phyloP scores from a whole-genome alignment of 2,888 invertebrate species.

The Rotaria macrura region DNA sequence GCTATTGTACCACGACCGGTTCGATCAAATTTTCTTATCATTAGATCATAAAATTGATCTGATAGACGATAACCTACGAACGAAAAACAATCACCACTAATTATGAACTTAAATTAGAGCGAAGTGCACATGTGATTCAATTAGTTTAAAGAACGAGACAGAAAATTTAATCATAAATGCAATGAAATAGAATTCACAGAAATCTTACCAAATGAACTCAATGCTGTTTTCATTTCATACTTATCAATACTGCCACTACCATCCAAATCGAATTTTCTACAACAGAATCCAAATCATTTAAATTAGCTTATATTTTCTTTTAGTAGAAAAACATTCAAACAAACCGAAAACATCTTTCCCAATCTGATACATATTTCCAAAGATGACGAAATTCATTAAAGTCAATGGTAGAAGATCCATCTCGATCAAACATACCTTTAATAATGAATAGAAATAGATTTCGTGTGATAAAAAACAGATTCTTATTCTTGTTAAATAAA shows the following conservation, averaged over 20 bases:
- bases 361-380: slow-evolving; percentile 95
- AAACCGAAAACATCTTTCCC: slow-evolving; percentile 76
- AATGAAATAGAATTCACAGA: neutral
- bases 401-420: slow-evolving; percentile 74
- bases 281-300: neutral
- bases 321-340: neutral
- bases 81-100: neutral
- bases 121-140: neutral
- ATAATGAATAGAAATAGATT: neutral
- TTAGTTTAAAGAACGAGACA: neutral
- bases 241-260: slow-evolving; percentile 76
- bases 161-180: neutral
- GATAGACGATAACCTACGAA: slow-evolving; percentile 59
- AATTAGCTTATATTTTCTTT: neutral
- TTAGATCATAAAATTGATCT: slow-evolving; percentile 65
- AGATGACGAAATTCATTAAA: slow-evolving; percentile 88
- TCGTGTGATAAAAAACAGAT: too few species aligned
- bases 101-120: neutral
- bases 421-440: slow-evolving; percentile 73
- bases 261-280: slow-evolving; percentile 74
- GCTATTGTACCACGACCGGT: slow-evolving; percentile 75
- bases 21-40: slow-evolving; percentile 84
- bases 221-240: slow-evolving; percentile 72
- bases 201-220: slow-evolving; percentile 74
- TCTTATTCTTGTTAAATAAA: too few species aligned